Base-by-base conservation (phyloP, 1,140 invertebrate genomes). In the Trachymyrmex cornetzi region DNA sequence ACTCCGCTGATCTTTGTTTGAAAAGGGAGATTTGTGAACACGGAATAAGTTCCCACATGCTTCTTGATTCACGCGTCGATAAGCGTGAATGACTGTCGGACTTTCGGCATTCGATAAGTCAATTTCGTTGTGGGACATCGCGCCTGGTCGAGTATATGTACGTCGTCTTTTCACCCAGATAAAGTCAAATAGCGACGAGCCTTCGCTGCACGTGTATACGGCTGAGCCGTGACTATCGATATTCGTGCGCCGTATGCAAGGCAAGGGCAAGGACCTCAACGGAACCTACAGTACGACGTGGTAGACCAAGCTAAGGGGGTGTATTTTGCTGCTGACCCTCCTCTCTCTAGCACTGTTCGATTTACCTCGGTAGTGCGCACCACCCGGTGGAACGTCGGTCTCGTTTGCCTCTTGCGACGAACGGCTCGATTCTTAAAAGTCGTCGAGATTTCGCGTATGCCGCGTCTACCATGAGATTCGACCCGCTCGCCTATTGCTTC, bases 251-350 rank as follows among this genome's bases (percentile, higher is more conserved):
- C 92, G 92, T 93, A 93, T 87, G 77, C 90, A 91, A 84, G 75
- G 66, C 75, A 95, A 95, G 94, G 94, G 94, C 94, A 95, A 95
- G 94, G 94, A 95, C 94, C 94, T 91, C 93, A 86, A 77, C 67
- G 81, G 84, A 4, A 44, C 48, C n/a, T 74, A 91, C 90, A 92
- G 90, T 93, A 84, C 88, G 85, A 85, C 81, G 86, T 90, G 89
- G 89, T 92, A 93, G 86, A 71, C 81, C 38, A 30, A 30, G 14
- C 24, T 63, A 30, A 48, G 66, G 55, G 69, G 80, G 24, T 84
- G n/a, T 53, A 44, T 66, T 22, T 57, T 22, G 22, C 22, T 38
- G 63, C 63, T 38, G 61, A 80, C 66, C 53, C 67, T 82, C 67
- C 55, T 44, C 38, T 44, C 77, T 75, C 69, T 69, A 27, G 30